Percentiles rank a stretch among this genome's conserved stretches.
Evolutionary conservation across 2,113 vertebrate genomes (phyloP).

Genomic region (Mastomys natalensis): DNA sequence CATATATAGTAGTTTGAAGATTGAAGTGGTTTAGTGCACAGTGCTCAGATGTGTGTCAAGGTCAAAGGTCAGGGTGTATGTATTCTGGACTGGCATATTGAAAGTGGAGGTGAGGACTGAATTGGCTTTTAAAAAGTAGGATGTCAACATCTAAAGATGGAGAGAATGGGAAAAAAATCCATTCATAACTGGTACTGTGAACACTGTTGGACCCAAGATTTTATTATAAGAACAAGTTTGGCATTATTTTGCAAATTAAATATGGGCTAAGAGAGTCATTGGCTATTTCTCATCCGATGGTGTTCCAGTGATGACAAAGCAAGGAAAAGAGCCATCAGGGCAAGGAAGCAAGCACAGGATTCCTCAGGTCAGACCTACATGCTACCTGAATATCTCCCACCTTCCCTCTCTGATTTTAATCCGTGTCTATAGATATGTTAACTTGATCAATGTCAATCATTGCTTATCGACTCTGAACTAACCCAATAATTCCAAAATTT

Average conservation of each 20-base stretch:
- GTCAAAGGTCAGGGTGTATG: background rate
- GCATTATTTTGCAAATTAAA: background rate
- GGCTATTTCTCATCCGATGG: background rate
- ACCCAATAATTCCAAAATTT: background rate
- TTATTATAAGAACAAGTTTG: background rate
- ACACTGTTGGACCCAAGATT: background rate
- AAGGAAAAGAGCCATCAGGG: background rate
- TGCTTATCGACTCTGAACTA: background rate
- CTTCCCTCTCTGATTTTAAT: background rate
- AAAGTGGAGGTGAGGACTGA: background rate
- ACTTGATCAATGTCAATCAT: background rate
- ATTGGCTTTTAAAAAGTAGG: conserved; percentile 5
- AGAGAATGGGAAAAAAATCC: background rate
- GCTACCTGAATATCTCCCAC: too few relatives aligned
- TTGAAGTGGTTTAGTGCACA: background rate
- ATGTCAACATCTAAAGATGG: background rate
- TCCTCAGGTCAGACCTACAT: background rate
- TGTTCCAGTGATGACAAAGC: background rate
- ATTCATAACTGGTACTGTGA: background rate
- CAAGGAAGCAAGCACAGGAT: background rate
- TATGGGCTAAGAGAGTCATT: background rate
- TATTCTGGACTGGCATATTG: background rate
- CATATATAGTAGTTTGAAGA: background rate
- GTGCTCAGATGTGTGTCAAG: background rate
- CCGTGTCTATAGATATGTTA: background rate